Base-by-base conservation (phyloP, 2,888 invertebrate species). In the Aleiodes testaceus region DNA sequence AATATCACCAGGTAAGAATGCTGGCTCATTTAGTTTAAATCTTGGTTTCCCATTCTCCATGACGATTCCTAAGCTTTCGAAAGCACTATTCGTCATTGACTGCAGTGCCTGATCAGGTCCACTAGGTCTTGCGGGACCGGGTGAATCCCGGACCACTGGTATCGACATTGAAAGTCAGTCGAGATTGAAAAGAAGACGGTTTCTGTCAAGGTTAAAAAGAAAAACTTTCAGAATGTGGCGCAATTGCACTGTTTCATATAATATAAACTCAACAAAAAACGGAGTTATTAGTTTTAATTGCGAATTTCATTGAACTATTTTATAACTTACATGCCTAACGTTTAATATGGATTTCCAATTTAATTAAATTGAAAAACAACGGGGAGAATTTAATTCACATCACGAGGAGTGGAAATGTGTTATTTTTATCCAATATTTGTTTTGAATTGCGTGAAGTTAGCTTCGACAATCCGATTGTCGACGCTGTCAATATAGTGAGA, bases 11-110 rank as follows among this genome's bases (percentile, higher is more conserved):
- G 77, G 72, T 3, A 61, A 63, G 14, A 64, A 68, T n/a, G 78
- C 81, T 44, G 81, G 77, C 52, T 81, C 79, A 12, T 82, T 80
- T 2, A 83, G 50, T 71, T 77, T 76, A 50, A 83, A 84, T 66
- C 77, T 78, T 0, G 82, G 82, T 36, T 78, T 78, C 3, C 76
- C 80, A 67, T 79, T 79, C 20, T 77, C 74, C n/a, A 79, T 55
- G 3, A 69, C 72, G 30, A 82, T 74, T 4, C 80, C 82, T 44
- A 83, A 76, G 66, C 79, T 83, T 20, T 81, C 78, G 18, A 66
- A 66, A 66, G 65, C 36, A 59, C 59, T 59, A 16, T 42, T 36
- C n/a, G 59, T 59, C 59, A 59, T 59, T 4, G 59, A 59, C 18
- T 59, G 36, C 3, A 42, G 59, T 18, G 36, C 59, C 55, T 52